Evolutionary conservation across 30 jellyfish, hydroid and myxozoan species (phyloP).

Genomic region (Cassiopea xamachana): DNA sequence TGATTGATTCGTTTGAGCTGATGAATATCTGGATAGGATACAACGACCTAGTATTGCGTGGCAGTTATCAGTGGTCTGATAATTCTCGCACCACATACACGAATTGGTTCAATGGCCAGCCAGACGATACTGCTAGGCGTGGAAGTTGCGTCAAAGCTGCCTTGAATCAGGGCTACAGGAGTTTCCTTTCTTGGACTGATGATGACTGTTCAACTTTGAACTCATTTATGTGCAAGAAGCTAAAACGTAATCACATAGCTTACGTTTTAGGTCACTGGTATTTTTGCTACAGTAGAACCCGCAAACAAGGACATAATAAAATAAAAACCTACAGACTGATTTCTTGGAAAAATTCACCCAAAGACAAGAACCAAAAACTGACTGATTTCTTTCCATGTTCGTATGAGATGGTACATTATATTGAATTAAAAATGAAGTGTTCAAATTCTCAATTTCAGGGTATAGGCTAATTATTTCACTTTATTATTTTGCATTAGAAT

Average conservation of each 20-base stretch:
- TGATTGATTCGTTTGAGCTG: conserved; percentile 54
- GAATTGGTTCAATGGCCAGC: conserved; percentile 94
- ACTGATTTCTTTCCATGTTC: no score
- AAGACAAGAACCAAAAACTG: no score
- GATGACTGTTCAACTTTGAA: conserved; percentile 60
- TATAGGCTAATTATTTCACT: no score
- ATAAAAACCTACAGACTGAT: no score
- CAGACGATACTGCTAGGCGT: conserved; percentile 84
- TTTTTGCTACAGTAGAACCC: no score
- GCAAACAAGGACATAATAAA: no score
- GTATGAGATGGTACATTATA: no score
- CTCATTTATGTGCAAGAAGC: conserved; percentile 76
- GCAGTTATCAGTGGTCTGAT: conserved; percentile 88
- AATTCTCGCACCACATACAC: conserved; percentile 68
- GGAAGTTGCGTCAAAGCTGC: conserved; percentile 82
- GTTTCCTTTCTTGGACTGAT: conserved; percentile 76
- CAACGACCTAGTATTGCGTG: conserved; percentile 66
- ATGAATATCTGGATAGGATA: conserved; percentile 90
- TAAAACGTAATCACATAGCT: conserved; percentile 82
- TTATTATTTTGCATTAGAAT: no score
- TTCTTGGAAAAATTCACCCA: no score
- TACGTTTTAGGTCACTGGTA: no score
- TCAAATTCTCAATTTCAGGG: no score
- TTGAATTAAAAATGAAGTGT: no score
- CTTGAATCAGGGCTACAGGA: conserved; percentile 72